Evolutionary conservation across 1,140 invertebrate species (phyloP).

Genomic region (Antheraea mylitta): DNA sequence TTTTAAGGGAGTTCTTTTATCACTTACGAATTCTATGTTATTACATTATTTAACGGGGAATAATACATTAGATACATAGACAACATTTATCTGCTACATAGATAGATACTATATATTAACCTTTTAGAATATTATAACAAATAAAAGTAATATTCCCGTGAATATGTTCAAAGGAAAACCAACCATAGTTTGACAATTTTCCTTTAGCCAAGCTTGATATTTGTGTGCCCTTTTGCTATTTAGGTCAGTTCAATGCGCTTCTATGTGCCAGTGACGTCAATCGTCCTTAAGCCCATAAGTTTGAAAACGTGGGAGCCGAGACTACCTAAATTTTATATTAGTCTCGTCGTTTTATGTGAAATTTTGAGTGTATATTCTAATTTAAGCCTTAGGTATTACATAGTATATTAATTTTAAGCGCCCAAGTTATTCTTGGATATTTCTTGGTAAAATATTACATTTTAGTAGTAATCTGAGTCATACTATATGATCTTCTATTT

Average conservation of each 20-base stretch:
- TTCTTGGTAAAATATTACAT: too few species aligned
- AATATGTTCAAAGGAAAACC: not conserved
- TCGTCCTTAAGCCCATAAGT: constrained; percentile 9
- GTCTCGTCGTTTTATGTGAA: not conserved
- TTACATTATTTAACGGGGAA: too few species aligned
- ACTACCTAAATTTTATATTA: not conserved
- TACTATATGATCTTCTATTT: too few species aligned
- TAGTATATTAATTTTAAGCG: not conserved
- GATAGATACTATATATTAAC: too few species aligned
- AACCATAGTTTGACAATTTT: not conserved
- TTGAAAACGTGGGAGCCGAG: not conserved
- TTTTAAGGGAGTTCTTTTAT: too few species aligned
- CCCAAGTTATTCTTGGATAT: not conserved
- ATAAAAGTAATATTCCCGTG: not conserved
- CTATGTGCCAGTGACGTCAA: constrained; percentile 7
- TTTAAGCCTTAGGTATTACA: not conserved
- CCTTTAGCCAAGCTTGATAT: not conserved
- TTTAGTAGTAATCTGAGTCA: too few species aligned
- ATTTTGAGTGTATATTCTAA: not conserved
- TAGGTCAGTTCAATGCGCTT: constrained; percentile 5
- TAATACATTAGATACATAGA: too few species aligned
- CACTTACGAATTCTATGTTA: too few species aligned
- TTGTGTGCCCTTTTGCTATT: constrained; percentile 1
- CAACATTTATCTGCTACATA: too few species aligned
- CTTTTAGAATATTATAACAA: not conserved